Percentiles rank a stretch among this genome's conserved stretches.
These are phyloP conservation scores for Ctenopoma kingsleyae DNA, from an alignment of 2,797 vertebrate species.

Conservation along the genomic window DNA sequence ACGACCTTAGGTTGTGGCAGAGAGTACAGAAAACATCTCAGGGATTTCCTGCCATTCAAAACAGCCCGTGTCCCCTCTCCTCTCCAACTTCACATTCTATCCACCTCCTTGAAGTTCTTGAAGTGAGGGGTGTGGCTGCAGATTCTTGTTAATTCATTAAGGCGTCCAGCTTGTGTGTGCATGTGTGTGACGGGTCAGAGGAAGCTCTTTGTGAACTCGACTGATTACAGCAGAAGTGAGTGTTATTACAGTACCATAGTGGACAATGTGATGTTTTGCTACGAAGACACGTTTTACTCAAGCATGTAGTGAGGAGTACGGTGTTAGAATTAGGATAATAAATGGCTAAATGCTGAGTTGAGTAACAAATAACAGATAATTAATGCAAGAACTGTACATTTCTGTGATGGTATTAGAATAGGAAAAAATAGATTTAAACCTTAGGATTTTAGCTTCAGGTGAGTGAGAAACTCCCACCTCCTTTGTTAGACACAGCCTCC, in stretches of 20 bases:
- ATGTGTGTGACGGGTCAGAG: conserved; percentile 41
- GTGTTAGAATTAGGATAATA: not conserved
- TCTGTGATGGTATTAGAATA: not conserved
- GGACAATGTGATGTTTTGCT: conserved; percentile 50
- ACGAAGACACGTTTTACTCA: not conserved
- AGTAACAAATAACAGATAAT: not conserved
- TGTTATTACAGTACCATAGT: conserved; percentile 54
- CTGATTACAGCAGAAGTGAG: conserved; percentile 68
- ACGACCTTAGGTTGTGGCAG: conserved; percentile 65
- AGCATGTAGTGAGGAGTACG: not conserved
- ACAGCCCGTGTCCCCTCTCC: conserved; percentile 60
- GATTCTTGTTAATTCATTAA: conserved; percentile 65
- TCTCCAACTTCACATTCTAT: conserved; percentile 56
- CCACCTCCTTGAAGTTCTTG: conserved; percentile 64
- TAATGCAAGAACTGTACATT: not conserved
- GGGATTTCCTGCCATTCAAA: conserved; percentile 88
- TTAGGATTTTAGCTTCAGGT: not conserved
- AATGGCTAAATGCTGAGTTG: not conserved
- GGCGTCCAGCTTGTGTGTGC: conserved; percentile 39
- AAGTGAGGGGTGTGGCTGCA: conserved; percentile 60
- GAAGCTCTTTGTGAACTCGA: conserved; percentile 65
- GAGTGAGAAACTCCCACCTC: not conserved
- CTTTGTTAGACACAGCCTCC: conserved; percentile 2
- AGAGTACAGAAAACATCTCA: conserved; percentile 84
- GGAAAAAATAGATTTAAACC: not conserved